Conservation (phyloP, 2,797 vertebrate genomes). For the Peromyscus attwateri region DNA sequence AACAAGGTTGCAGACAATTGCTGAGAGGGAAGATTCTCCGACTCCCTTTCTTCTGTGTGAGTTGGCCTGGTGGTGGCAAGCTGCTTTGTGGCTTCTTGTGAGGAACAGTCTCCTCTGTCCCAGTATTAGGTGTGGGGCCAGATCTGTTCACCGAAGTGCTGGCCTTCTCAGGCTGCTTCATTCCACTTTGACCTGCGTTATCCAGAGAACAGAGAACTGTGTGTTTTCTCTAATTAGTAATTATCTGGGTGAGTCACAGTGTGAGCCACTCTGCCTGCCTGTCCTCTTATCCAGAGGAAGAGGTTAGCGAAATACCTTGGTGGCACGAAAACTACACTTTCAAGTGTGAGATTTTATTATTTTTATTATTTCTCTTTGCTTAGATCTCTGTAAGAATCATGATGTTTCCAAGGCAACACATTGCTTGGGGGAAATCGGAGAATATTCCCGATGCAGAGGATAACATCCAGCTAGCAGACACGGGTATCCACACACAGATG, state of each 20-base stretch:
- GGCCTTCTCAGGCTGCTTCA: constrained; percentile 43
- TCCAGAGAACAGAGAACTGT: constrained; percentile 66
- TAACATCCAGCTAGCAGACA: constrained; percentile 71
- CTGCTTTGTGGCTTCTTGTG: background rate
- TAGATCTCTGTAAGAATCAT: constrained; percentile 82
- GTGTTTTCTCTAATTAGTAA: constrained; percentile 77
- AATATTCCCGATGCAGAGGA: constrained; percentile 68
- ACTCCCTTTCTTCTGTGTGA: background rate
- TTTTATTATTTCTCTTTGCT: constrained; percentile 82
- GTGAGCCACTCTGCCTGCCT: background rate
- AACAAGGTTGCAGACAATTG: background rate
- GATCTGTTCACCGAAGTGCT: constrained; percentile 46
- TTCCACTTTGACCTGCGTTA: constrained; percentile 68
- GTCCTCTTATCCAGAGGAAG: constrained; percentile 73
- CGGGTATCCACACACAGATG: background rate
- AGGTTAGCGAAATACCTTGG: constrained; percentile 67
- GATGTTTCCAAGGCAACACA: constrained; percentile 91
- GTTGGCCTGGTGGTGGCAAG: background rate
- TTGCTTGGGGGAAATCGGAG: constrained; percentile 85
- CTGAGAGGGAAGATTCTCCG: background rate
- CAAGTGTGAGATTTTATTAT: constrained; percentile 80
- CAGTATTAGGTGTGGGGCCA: background rate
- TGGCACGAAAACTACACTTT: constrained; percentile 76
- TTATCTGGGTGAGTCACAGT: constrained; percentile 62
- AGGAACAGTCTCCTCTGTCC: background rate